A percentile compares a stretch with the other conserved stretches of the same genome.
These are phyloP conservation scores for Pedionomus torquatus DNA, from an alignment of 2,113 vertebrate species.

Conservation along the genomic window DNA sequence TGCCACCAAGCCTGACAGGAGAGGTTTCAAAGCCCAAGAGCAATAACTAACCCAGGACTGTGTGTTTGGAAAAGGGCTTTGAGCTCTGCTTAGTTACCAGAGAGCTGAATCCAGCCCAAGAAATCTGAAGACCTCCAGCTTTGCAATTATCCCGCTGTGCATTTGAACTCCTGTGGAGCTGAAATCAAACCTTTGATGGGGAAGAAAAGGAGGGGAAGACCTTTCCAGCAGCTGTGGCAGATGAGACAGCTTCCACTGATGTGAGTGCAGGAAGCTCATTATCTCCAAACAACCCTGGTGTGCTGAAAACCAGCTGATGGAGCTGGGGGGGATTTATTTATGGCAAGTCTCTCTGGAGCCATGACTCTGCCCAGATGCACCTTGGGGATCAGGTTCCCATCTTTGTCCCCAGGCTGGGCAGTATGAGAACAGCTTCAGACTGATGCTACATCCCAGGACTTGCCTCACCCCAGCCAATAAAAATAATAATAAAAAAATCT, in stretches of 20 bases:
- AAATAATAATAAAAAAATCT: neutral
- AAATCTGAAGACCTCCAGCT: neutral
- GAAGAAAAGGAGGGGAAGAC: neutral
- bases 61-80: neutral
- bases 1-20: neutral
- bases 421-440: neutral
- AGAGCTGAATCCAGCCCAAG: neutral
- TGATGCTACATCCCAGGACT: neutral
- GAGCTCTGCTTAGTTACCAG: neutral
- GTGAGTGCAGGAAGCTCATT: neutral
- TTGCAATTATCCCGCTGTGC: neutral
- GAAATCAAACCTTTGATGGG: neutral
- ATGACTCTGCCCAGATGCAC: rapidly evolving
- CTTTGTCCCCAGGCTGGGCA: neutral
- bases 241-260: neutral
- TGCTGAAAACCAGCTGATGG: neutral
- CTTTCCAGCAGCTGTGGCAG: neutral
- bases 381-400: neutral
- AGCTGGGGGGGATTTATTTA: neutral
- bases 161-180: neutral
- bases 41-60: neutral
- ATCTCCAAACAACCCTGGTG: neutral
- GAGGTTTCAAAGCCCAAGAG: neutral
- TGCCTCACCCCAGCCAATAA: neutral
- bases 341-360: neutral